Conservation (phyloP, 2,113 vertebrate genomes). For the Dipodomys stephensi region DNA sequence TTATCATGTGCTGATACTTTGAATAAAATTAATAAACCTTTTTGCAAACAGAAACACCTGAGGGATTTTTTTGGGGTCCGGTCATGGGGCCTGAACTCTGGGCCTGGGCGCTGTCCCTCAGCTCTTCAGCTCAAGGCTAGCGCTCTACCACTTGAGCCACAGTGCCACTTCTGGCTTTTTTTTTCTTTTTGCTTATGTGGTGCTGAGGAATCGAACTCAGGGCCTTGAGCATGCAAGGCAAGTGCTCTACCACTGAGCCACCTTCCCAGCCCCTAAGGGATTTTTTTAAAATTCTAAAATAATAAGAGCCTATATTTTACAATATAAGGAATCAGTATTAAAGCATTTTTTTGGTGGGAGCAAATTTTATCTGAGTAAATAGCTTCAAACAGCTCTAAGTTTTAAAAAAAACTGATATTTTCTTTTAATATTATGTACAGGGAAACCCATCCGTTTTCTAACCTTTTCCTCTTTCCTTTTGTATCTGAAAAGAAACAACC, state of each 20-base stretch:
- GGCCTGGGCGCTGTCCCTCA: too few relatives aligned
- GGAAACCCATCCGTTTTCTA: conserved; percentile 14
- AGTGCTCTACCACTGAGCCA: too few relatives aligned
- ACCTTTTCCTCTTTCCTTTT: background rate
- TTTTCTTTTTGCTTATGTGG: too few relatives aligned
- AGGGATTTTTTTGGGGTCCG: background rate
- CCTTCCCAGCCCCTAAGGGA: too few relatives aligned
- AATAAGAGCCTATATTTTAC: background rate
- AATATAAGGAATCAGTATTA: background rate
- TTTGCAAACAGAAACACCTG: background rate
- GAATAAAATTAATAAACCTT: background rate
- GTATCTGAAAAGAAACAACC: background rate
- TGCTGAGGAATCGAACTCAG: too few relatives aligned
- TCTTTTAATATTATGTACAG: background rate
- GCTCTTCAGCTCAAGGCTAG: too few relatives aligned
- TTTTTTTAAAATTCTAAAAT: background rate
- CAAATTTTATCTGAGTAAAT: background rate
- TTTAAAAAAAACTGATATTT: conserved; percentile 38
- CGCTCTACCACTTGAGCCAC: too few relatives aligned
- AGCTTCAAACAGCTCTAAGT: conserved; percentile 4
- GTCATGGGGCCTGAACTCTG: too few relatives aligned
- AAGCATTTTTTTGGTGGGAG: background rate
- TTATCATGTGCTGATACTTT: background rate
- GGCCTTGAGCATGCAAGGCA: too few relatives aligned
- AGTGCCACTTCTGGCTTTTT: too few relatives aligned